Evolutionary conservation across 2,888 invertebrate species (phyloP).

Genomic region (Tetragnatha montana): DNA sequence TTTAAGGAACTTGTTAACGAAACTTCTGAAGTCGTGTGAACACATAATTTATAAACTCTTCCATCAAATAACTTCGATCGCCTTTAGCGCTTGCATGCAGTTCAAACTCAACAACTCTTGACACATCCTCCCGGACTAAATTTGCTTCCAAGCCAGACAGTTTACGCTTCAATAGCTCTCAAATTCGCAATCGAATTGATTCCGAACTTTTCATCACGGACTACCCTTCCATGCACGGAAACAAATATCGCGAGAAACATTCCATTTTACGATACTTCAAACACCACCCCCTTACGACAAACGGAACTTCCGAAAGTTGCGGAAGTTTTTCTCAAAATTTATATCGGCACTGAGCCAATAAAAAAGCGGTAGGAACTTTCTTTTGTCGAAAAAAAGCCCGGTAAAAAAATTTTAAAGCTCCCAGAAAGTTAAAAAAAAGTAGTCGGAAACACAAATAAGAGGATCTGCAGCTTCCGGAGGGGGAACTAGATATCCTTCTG

Average conservation of each 20-base stretch:
- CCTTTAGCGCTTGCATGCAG: too few species aligned
- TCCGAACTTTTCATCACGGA: neutral
- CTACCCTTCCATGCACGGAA: neutral
- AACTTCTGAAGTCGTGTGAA: too few species aligned
- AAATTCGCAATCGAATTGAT: neutral
- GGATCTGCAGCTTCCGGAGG: neutral
- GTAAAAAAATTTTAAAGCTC: neutral
- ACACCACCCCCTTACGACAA: neutral
- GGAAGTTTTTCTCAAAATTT: neutral
- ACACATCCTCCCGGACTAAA: neutral
- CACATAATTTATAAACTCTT: too few species aligned
- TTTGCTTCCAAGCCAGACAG: neutral
- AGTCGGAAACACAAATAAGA: neutral
- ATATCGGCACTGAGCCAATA: neutral
- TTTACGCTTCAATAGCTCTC: neutral
- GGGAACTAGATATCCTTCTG: neutral
- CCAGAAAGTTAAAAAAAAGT: neutral
- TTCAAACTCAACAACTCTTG: neutral
- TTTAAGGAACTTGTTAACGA: too few species aligned
- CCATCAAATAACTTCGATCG: too few species aligned
- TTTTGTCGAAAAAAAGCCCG: neutral
- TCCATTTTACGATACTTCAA: neutral
- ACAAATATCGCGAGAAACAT: neutral
- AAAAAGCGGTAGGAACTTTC: neutral
- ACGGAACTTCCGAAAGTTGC: neutral